These are phyloP conservation scores for Amblyjoppa fuscipennis DNA, from an alignment of 2,888 invertebrate species.

Conservation along the genomic window DNA sequence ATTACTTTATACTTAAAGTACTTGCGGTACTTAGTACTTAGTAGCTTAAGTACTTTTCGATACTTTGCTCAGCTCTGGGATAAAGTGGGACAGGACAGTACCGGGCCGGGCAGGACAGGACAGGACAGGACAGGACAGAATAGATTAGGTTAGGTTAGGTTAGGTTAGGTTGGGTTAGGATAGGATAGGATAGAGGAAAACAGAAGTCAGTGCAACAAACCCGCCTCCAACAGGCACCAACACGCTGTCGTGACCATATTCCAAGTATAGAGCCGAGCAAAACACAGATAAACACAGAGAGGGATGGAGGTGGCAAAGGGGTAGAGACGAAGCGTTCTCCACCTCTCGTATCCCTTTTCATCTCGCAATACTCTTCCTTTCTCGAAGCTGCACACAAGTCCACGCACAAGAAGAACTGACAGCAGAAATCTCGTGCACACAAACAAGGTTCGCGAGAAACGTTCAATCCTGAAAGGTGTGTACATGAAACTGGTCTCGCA, in stretches of 20 bases:
- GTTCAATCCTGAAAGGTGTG: slow-evolving; percentile 50
- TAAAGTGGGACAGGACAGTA: slow-evolving; percentile 9
- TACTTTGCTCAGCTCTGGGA: no score
- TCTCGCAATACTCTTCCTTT: slow-evolving; percentile 62
- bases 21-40: no score
- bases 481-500: slow-evolving; percentile 52
- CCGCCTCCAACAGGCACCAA: slow-evolving; percentile 74
- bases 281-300: slow-evolving; percentile 43
- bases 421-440: slow-evolving; percentile 15
- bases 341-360: slow-evolving; percentile 47
- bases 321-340: slow-evolving; percentile 55
- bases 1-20: no score
- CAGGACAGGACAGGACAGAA: no score
- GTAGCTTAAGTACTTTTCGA: no score
- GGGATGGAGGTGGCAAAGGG: slow-evolving; percentile 18
- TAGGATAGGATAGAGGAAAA: slow-evolving; percentile 48
- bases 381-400: slow-evolving; percentile 32
- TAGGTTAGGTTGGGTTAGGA: slow-evolving; percentile 19
- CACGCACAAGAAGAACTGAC: slow-evolving; percentile 12
- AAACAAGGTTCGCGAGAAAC: slow-evolving; percentile 52
- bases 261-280: slow-evolving; percentile 61
- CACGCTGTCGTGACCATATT: slow-evolving; percentile 66
- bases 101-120: slow-evolving; percentile 8
- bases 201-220: slow-evolving; percentile 71
- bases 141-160: no score